Base-by-base conservation (phyloP, 2,888 invertebrate genomes). In the Sphaeridia pumilis region DNA sequence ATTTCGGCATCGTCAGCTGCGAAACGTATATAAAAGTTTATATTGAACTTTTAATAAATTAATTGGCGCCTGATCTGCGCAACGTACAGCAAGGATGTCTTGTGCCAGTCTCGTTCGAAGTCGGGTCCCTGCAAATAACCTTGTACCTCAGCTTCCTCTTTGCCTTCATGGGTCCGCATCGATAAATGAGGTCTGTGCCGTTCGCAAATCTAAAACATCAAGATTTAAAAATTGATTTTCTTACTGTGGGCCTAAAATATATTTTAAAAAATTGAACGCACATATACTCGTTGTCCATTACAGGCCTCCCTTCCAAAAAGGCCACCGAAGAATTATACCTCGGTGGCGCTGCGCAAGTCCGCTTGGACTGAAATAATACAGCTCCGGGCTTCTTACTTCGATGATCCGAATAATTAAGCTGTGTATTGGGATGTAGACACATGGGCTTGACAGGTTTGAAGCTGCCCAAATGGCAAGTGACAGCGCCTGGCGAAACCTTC, bases 121-220 rank as follows among this genome's bases (percentile, higher is more conserved):
- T 79, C 0, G 87, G 87, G 65, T 87, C 82, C 67, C 87, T 85
- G 65, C 87, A 88, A 52, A 84, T 79, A 24, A 87, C 81, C 63
- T 83, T 83, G 87, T 87, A 88, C 84, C 22, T 82, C 83, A 66
- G 82, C 81, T 71, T 58, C 0, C 56, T 46, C 25, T 58, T 58
- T 1, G 55, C 27, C 21, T 63, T 60, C 4, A 52, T 46, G 27
- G 50, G 47, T n/a, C 55, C 59, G 68, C 88, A 88, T 65, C 83
- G 80, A 70, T 87, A 87, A 4, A 82, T 83, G 47, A 87, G 83
- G 71, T 87, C 84, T 0, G 86, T 84, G 1, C 85, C 84, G 65
- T 86, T 84, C 3, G 85, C 83, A 67, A 84, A 87, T 56, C 71
- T 72, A 58, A n/a, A n/a, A n/a, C n/a, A n/a, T n/a, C 20, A 38